Percentiles rank a stretch among this genome's conserved stretches.
Evolutionary conservation across 2,888 invertebrate species (phyloP).

Genomic region (Taenaris catops): DNA sequence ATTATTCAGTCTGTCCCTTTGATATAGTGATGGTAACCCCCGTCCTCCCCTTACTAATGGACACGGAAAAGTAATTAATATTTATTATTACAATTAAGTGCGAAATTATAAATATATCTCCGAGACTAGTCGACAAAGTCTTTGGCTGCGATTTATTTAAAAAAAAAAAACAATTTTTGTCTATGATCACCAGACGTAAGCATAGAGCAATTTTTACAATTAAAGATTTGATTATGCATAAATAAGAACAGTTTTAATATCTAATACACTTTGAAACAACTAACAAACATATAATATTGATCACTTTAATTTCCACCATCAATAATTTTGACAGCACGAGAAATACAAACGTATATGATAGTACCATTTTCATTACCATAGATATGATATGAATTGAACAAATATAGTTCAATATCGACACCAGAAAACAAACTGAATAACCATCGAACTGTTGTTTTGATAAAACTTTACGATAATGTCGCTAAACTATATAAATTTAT

Average conservation of each 20-base stretch:
- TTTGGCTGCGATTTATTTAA: constrained; percentile 62
- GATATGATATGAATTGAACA: too few species aligned
- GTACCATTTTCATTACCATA: too few species aligned
- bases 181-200: constrained; percentile 3
- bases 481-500: too few species aligned
- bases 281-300: too few species aligned
- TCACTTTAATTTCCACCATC: too few species aligned
- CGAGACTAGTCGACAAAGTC: constrained; percentile 66
- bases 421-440: too few species aligned
- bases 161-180: constrained; percentile 17
- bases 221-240: constrained; percentile 5
- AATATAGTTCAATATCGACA: too few species aligned
- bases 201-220: constrained; percentile 3
- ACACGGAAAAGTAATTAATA: constrained; percentile 29
- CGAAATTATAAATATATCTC: constrained; percentile 52
- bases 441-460: too few species aligned
- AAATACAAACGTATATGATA: too few species aligned
- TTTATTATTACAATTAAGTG: constrained; percentile 50
- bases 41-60: too few species aligned
- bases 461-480: too few species aligned
- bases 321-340: too few species aligned
- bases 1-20: constrained; percentile 45
- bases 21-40: constrained; percentile 62
- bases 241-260: constrained; percentile 3
- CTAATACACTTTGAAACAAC: constrained; percentile 1